Evolutionary conservation across 1,140 invertebrate genomes (phyloP), one percentile per base, ranked within the genome.

Genomic region (Cyphomyrmex costatus): DNA sequence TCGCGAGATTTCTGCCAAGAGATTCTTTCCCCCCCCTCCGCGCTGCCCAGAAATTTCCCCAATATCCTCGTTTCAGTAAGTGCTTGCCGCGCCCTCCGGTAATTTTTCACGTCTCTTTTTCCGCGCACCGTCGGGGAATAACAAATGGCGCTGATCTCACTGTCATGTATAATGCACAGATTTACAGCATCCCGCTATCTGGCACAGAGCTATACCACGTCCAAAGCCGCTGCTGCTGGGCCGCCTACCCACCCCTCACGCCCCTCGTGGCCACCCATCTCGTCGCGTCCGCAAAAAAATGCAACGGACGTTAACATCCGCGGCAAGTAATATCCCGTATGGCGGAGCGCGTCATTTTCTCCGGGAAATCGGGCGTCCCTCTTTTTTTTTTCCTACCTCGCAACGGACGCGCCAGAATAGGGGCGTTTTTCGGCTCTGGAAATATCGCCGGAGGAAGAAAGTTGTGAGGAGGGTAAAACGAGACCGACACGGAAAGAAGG

Each of bases 301-400:
- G 88, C 88, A 90, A 76, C 87, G 90, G 90, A 93, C 90, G 90
- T 92, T 92, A 92, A 93, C 89, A 93, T 92, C 89, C 89, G 65
- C 71, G 49, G 84, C 91, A 76, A 85, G 89, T 87, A 90, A 90
- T 90, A 93, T 92, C 90, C 91, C 89, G 85, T 84, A 87, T 68
- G 78, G 84, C 86, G 58, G 86, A 85, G 73, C 83, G 66, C 90
- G 91, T 92, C 89, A 91, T 91, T 92, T 89, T 89, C 88, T 87
- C 70, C 85, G 65, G 79, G 84, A 90, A 90, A 90, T 86, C 87
- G 82, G 87, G 74, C 66, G 65, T 19, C 63, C 46, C 51, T 84
- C n/a, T 42, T 42, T 42, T 12, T 66, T 71, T 85, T 78, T 87
- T 53, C 73, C 68, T 79, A 80, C 85, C 71, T 27, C 49, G 58